Percentiles rank a stretch among this genome's conserved stretches.
phyloP scores from a whole-genome alignment of 2,888 invertebrate genomes.

The Lasiommata megera region DNA sequence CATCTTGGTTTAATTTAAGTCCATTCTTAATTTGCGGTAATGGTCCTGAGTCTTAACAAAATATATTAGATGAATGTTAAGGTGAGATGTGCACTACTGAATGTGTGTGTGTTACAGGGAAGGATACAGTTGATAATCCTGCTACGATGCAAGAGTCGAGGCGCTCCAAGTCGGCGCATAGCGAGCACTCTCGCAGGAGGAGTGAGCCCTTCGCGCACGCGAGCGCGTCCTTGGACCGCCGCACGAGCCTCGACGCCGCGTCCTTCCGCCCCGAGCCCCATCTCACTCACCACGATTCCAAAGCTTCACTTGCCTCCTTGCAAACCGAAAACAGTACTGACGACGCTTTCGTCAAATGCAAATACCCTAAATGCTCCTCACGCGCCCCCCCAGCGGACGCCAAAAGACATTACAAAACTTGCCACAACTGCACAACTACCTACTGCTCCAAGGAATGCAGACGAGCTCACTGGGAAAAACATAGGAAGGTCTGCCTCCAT shows the following conservation, averaged over 20 bases:
- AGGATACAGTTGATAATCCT: constrained; percentile 80
- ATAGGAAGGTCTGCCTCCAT: constrained; percentile 94
- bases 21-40: constrained; percentile 33
- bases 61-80: not conserved
- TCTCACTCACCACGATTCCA: constrained; percentile 63
- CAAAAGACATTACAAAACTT: constrained; percentile 91
- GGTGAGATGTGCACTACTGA: constrained; percentile 13
- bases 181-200: constrained; percentile 70
- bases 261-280: constrained; percentile 60
- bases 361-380: constrained; percentile 90
- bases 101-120: constrained; percentile 58
- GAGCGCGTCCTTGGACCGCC: constrained; percentile 68
- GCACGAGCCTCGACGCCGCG: constrained; percentile 83
- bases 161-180: constrained; percentile 65
- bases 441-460: constrained; percentile 97
- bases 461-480: constrained; percentile 95
- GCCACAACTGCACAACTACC: constrained; percentile 96
- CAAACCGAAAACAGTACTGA: constrained; percentile 73
- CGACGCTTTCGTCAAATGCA: constrained; percentile 85
- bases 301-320: constrained; percentile 69
- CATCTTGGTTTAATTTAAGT: constrained; percentile 31
- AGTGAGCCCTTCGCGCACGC: constrained; percentile 67
- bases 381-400: constrained; percentile 88
- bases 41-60: constrained; percentile 58
- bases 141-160: constrained; percentile 65